These are phyloP conservation scores for Callithrix jacchus DNA, from an alignment of 2,113 vertebrate species.

Conservation along the genomic window DNA sequence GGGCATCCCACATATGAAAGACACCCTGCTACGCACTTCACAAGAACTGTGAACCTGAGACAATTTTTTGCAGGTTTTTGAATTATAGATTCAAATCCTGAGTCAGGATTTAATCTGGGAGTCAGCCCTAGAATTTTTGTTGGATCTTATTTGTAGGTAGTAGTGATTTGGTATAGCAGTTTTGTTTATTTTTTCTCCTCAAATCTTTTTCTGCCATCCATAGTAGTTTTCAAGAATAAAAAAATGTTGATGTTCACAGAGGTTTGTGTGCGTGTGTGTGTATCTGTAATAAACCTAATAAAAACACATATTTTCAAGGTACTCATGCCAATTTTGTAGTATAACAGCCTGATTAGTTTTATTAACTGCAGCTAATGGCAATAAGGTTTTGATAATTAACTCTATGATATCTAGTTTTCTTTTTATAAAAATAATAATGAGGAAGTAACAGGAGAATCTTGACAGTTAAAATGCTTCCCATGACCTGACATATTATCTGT, in stretches of 20 bases:
- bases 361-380: slow-evolving; percentile 32
- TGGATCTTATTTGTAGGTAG: neutral
- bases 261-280: neutral
- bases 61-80: neutral
- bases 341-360: slow-evolving; percentile 28
- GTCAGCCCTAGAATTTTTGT: neutral
- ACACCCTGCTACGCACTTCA: neutral
- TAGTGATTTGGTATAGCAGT: neutral
- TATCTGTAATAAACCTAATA: slow-evolving; percentile 42
- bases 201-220: neutral
- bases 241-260: neutral
- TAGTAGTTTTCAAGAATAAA: neutral
- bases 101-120: neutral
- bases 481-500: neutral
- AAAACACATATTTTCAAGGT: slow-evolving; percentile 40
- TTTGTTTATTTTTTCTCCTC: neutral
- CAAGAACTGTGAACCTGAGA: neutral
- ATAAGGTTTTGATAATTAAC: slow-evolving; percentile 62
- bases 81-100: neutral
- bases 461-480: neutral
- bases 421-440: neutral
- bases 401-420: slow-evolving; percentile 7
- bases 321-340: slow-evolving; percentile 51
- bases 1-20: neutral
- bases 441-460: neutral